A percentile compares a stretch with the other conserved stretches of the same genome.
phyloP scores from a whole-genome alignment of 1,140 invertebrate species.

The Limonius californicus region DNA sequence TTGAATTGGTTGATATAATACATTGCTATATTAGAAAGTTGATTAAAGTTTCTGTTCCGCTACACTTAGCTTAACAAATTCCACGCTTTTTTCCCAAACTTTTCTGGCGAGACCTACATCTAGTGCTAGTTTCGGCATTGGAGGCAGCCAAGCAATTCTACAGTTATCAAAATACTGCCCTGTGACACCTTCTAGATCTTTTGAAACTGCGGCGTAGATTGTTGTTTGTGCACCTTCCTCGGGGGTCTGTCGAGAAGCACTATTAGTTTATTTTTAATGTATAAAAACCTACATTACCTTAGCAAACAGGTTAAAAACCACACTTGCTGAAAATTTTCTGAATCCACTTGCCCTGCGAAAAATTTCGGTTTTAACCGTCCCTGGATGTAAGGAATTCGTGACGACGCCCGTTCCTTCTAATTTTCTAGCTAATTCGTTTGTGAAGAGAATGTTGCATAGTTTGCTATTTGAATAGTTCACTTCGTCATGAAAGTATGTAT shows the following conservation, averaged over 20 bases:
- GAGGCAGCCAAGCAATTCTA: background rate
- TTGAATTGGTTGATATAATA: no score
- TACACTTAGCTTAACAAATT: no score
- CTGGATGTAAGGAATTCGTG: constrained; percentile 41
- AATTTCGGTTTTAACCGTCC: constrained; percentile 14
- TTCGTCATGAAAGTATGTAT: background rate
- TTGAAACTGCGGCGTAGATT: constrained; percentile 29
- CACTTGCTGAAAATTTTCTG: no score
- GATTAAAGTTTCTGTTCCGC: no score
- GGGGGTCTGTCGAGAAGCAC: constrained; percentile 23
- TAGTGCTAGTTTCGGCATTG: background rate
- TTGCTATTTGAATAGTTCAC: constrained; percentile 63
- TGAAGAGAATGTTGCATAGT: constrained; percentile 65
- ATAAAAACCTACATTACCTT: no score
- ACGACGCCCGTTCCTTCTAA: constrained; percentile 51
- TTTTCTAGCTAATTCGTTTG: constrained; percentile 55
- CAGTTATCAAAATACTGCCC: constrained; percentile 36
- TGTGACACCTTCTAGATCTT: constrained; percentile 25
- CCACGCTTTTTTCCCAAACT: no score
- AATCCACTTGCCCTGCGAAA: no score
- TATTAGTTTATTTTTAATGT: no score
- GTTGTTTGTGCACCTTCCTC: constrained; percentile 38
- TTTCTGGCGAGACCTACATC: no score
- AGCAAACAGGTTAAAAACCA: no score
- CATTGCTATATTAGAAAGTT: no score